Conservation (phyloP, 2,797 vertebrate species). For the Botia almorhae region DNA sequence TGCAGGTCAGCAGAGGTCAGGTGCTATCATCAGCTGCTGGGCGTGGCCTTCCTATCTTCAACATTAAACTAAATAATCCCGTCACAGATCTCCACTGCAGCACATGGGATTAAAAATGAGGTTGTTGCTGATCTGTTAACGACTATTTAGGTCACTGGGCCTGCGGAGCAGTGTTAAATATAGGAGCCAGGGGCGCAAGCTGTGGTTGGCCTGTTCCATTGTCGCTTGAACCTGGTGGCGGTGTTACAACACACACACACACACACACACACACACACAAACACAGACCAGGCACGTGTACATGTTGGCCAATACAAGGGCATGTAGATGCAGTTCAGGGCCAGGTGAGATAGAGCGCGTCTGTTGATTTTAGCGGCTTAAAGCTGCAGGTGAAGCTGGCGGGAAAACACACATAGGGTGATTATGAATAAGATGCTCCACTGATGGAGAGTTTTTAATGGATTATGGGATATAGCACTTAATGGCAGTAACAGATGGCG, state of each 20-base stretch:
- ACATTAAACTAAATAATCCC: slow-evolving; percentile 66
- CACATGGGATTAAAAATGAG: slow-evolving; percentile 71
- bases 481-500: slow-evolving; percentile 40
- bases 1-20: background rate
- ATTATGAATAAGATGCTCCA: slow-evolving; percentile 31
- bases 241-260: background rate
- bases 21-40: slow-evolving; percentile 41
- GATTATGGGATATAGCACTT: slow-evolving; percentile 22
- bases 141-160: slow-evolving; percentile 73
- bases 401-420: slow-evolving; percentile 10
- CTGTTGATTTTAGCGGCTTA: too few relatives aligned
- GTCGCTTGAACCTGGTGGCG: slow-evolving; percentile 28
- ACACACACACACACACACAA: background rate
- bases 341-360: slow-evolving; percentile 3
- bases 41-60: slow-evolving; percentile 46
- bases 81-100: slow-evolving; percentile 62
- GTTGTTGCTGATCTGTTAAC: slow-evolving; percentile 72
- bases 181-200: slow-evolving; percentile 54
- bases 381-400: too few relatives aligned
- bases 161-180: slow-evolving; percentile 59
- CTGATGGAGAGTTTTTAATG: slow-evolving; percentile 38
- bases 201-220: slow-evolving; percentile 46
- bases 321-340: slow-evolving; percentile 13
- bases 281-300: background rate
- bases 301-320: slow-evolving; percentile 4